These are phyloP conservation scores for Mesocentrotus franciscanus DNA, from an alignment of 53 echinoderm and acorn worm species.

Conservation along the genomic window DNA sequence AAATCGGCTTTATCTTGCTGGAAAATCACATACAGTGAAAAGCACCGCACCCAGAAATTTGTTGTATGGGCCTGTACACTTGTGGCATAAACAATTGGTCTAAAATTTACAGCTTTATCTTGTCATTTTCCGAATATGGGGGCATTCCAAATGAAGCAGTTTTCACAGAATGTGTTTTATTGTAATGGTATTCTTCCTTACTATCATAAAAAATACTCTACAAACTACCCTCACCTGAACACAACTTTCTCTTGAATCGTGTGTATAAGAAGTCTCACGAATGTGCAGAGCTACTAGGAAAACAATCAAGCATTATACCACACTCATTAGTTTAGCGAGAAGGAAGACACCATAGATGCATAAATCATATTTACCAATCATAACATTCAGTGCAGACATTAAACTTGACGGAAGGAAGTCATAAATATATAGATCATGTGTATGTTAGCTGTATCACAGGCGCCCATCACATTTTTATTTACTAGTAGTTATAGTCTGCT, in stretches of 20 bases:
- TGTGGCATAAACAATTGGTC: too few species aligned
- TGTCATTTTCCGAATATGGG: too few species aligned
- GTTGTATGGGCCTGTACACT: too few species aligned
- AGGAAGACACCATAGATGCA: neutral
- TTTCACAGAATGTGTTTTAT: too few species aligned
- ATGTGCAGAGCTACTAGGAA: neutral
- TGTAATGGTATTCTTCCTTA: neutral
- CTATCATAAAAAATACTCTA: neutral
- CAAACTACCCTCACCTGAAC: too few species aligned
- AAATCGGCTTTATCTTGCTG: too few species aligned
- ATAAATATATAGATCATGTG: neutral
- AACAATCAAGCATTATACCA: neutral
- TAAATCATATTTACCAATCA: neutral
- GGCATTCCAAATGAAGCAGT: too few species aligned
- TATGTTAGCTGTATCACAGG: neutral
- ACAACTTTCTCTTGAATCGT: neutral
- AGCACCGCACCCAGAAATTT: too few species aligned
- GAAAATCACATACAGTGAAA: too few species aligned
- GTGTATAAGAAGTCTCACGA: neutral
- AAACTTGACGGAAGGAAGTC: neutral
- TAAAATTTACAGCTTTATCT: too few species aligned
- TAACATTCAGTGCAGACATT: neutral
- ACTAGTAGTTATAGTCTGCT: too few species aligned
- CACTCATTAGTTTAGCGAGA: neutral
- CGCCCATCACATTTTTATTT: neutral